These are phyloP conservation scores for Aspidoscelis tigris DNA, from an alignment of 2,113 vertebrate genomes.

Conservation along the genomic window DNA sequence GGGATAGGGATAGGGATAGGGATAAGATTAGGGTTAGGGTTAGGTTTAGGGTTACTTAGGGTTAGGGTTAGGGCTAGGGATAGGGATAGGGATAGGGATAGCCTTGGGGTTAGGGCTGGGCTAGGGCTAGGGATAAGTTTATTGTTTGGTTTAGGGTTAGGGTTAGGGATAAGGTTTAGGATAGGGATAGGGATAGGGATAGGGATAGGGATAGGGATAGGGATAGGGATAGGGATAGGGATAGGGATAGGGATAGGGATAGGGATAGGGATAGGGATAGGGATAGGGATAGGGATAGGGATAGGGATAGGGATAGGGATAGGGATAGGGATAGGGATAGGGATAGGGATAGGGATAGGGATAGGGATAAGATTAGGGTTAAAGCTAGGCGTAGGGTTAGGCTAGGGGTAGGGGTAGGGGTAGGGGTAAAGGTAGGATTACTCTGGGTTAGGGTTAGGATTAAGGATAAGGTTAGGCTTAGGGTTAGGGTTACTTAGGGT, in stretches of 20 bases:
- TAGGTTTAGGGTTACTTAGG: too few species aligned
- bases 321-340: background rate
- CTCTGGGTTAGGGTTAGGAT: too few species aligned
- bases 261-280: background rate
- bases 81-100: background rate
- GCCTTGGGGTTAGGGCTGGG: background rate
- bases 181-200: background rate
- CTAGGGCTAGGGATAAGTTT: background rate
- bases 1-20: too few species aligned
- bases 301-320: constrained; percentile 20
- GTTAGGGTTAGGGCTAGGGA: constrained; percentile 15
- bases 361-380: too few species aligned
- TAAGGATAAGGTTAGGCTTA: too few species aligned
- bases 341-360: background rate
- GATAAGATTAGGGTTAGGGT: too few species aligned
- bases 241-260: background rate
- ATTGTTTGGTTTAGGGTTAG: too few species aligned
- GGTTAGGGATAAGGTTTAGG: too few species aligned
- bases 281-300: constrained; percentile 10
- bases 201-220: constrained; percentile 1
- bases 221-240: background rate
- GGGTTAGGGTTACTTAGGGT: background rate
- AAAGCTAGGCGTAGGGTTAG: too few species aligned
- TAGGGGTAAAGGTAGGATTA: too few species aligned
- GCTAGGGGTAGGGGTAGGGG: too few species aligned